A percentile compares a stretch with the other conserved stretches of the same genome.
These are phyloP conservation scores for Acyrthosiphon pisum DNA, from an alignment of 1,140 invertebrate species.

Conservation along the genomic window DNA sequence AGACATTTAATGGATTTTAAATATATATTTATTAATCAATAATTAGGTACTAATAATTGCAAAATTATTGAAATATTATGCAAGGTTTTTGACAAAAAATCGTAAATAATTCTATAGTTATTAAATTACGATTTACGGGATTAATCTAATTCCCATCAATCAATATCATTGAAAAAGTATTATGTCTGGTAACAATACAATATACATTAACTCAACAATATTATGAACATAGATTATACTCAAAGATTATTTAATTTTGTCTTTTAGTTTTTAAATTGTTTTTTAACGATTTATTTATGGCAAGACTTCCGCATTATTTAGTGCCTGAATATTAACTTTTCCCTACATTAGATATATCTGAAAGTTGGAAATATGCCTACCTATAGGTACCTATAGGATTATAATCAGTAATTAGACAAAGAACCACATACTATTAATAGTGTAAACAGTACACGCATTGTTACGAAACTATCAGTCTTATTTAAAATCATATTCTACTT, in stretches of 20 bases:
- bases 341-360: background rate
- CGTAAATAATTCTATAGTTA: no score
- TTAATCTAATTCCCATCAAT: background rate
- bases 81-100: background rate
- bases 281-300: slow-evolving; percentile 3
- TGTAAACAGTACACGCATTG: background rate
- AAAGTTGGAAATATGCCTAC: background rate
- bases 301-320: background rate
- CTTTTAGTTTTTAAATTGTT: background rate
- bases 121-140: no score
- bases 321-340: background rate
- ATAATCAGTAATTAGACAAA: background rate
- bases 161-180: background rate
- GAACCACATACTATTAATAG: background rate
- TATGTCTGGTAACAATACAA: background rate
- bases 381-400: no score
- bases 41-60: background rate
- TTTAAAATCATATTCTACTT: background rate
- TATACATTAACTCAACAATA: background rate
- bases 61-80: background rate
- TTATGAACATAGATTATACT: background rate
- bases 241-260: background rate
- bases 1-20: background rate
- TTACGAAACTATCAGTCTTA: background rate
- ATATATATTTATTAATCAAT: background rate